Conservation (phyloP, 2,113 vertebrate genomes). For the Corythornis cristatus region DNA sequence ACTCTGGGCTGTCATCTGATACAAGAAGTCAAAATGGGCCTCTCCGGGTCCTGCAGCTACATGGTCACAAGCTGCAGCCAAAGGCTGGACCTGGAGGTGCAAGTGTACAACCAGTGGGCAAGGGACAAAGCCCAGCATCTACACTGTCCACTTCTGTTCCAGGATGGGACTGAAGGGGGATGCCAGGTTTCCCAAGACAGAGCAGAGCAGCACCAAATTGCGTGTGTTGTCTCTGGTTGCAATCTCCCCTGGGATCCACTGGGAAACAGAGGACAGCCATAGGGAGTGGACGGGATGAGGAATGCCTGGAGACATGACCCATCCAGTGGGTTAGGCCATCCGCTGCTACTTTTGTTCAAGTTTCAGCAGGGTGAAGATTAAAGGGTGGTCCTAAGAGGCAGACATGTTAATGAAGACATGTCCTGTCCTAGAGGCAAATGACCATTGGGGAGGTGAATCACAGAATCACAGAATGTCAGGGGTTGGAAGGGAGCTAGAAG, state of each 20-base stretch:
- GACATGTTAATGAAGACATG: accelerated
- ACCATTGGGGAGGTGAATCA: neutral
- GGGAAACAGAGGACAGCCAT: neutral
- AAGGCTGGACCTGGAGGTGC: neutral
- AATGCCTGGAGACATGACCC: neutral
- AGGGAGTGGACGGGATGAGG: neutral
- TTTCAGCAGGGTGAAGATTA: neutral
- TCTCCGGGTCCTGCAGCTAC: neutral
- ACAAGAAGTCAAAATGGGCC: neutral
- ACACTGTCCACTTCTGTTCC: neutral
- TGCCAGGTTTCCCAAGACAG: neutral
- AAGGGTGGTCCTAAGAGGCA: neutral
- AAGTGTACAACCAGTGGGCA: accelerated
- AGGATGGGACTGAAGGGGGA: neutral
- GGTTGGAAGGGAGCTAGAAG: too few relatives aligned
- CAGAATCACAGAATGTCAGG: too few relatives aligned
- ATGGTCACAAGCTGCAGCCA: accelerated
- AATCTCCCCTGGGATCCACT: accelerated
- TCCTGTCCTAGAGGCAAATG: neutral
- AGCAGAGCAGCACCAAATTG: accelerated
- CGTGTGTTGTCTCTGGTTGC: neutral
- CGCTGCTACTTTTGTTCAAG: neutral
- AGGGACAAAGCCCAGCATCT: neutral
- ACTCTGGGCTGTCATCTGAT: neutral
- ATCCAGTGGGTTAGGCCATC: neutral